A percentile compares a stretch with the other conserved stretches of the same genome.
Evolutionary conservation across 2,113 vertebrate species (phyloP).

Genomic region (Hydropotes inermis): DNA sequence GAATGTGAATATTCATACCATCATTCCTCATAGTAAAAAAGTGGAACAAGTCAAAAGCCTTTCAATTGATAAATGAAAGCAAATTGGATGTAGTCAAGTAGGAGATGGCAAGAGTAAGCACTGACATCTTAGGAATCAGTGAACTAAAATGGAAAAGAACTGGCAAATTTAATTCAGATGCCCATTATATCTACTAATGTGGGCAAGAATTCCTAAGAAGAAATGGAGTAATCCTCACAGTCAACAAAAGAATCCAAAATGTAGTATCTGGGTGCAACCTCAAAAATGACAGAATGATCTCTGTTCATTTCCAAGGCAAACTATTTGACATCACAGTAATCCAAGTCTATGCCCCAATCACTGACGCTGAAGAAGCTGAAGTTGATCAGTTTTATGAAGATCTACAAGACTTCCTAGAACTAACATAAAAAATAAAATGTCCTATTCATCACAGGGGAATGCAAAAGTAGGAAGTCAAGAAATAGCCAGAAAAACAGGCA

Average conservation of each 20-base stretch:
- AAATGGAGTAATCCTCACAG: background rate
- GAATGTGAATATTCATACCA: background rate
- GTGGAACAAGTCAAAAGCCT: background rate
- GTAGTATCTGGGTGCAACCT: background rate
- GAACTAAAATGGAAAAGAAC: background rate
- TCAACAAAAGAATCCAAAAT: background rate
- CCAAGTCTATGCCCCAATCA: background rate
- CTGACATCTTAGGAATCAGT: background rate
- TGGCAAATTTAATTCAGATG: background rate
- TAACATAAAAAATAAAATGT: background rate
- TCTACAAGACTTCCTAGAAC: background rate
- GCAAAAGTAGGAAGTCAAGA: background rate
- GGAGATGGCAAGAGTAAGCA: background rate
- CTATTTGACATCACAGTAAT: background rate
- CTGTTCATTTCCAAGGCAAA: background rate
- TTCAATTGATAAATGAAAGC: background rate
- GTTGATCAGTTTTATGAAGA: background rate
- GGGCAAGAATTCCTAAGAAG: background rate
- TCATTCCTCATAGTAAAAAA: background rate
- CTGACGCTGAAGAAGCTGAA: background rate
- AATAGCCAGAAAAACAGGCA: background rate
- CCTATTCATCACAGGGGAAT: background rate
- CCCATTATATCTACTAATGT: background rate
- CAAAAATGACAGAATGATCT: background rate
- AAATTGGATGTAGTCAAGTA: background rate